Base-by-base conservation (phyloP, 2,888 invertebrate genomes). In the Gibbula magus region DNA sequence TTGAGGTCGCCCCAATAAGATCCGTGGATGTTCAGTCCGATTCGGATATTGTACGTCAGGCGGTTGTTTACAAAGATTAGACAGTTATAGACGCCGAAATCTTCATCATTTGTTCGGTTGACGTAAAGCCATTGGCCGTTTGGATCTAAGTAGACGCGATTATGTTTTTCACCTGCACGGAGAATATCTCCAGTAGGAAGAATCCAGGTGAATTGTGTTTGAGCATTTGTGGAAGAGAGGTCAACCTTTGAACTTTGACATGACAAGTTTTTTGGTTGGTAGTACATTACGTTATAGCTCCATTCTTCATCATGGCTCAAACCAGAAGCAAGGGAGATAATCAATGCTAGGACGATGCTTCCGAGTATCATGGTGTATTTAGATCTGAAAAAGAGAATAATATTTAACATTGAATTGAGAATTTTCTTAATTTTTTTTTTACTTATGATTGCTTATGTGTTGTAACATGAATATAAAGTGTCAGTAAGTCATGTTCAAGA, bases 11-110 rank as follows among this genome's bases (percentile, higher is more conserved):
- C 75, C 35, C 53, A 75, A 45, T 66, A 79, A n/a, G 77, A 39
- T 16, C 77, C 76, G 13, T 51, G 32, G 0, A 61, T 45, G 45
- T 78, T 78, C n/a, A 78, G 54, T 22, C 78, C 78, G 16, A 74
- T 70, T 39, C 54, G 67, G 45, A 74, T 39, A 22, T 20, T 39
- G 5, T 54, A 16, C 2, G 54, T 54, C n/a, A 54, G 25, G 8
- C 25, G 54, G 16, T 56, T 35, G 20, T 74, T 32, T 25, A 22
- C 32, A 22, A 78, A 45, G 2, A 86, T 45, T 5, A 89, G 53
- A 75, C 89, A 89, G 79, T 81, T 84, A 74, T 89, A 89, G 25
- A 83, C 53, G 0, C 89, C 89, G 61, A 88, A 89, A 79, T 89
- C 88, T 16, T 77, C 78, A 70, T 89, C 89, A 29, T 84, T 81